Evolutionary conservation across 2,797 vertebrate genomes (phyloP).

Genomic region (Craterocephalus amniculus): DNA sequence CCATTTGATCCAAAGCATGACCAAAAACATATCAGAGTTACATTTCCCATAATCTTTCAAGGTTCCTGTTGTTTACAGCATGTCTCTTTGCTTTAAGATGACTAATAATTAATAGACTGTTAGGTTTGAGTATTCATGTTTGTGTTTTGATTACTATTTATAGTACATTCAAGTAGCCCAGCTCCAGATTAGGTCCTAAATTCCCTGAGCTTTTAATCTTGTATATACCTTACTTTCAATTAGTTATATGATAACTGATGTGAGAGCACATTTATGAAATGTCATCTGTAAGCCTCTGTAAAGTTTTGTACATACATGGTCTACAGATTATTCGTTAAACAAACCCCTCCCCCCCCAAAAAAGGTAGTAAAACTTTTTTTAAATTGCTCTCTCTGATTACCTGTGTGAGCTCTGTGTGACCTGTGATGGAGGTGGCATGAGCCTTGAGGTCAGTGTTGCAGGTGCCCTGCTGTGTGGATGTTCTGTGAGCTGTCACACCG

Average conservation of each 20-base stretch:
- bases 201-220: conserved; percentile 41
- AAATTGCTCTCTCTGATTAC: neutral
- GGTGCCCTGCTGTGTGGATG: conserved; percentile 22
- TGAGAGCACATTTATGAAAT: neutral
- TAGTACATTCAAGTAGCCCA: conserved; percentile 16
- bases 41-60: neutral
- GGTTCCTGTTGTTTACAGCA: neutral
- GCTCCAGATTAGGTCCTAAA: conserved; percentile 8
- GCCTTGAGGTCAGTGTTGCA: neutral
- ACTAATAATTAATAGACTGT: neutral
- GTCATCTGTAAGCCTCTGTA: neutral
- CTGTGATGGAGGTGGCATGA: conserved; percentile 13
- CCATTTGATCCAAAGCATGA: neutral
- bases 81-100: neutral
- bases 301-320: too few relatives aligned
- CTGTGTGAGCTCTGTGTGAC: conserved; percentile 14
- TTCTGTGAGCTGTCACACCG: conserved; percentile 19
- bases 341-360: too few relatives aligned
- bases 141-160: conserved; percentile 7
- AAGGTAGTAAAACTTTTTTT: too few relatives aligned
- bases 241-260: neutral
- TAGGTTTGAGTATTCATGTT: neutral
- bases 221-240: conserved; percentile 25
- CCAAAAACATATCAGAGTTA: neutral
- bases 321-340: neutral